Evolutionary conservation across 37 sponge, comb jelly and placozoan species (phyloP).

Genomic region (Ephydatia muelleri): DNA sequence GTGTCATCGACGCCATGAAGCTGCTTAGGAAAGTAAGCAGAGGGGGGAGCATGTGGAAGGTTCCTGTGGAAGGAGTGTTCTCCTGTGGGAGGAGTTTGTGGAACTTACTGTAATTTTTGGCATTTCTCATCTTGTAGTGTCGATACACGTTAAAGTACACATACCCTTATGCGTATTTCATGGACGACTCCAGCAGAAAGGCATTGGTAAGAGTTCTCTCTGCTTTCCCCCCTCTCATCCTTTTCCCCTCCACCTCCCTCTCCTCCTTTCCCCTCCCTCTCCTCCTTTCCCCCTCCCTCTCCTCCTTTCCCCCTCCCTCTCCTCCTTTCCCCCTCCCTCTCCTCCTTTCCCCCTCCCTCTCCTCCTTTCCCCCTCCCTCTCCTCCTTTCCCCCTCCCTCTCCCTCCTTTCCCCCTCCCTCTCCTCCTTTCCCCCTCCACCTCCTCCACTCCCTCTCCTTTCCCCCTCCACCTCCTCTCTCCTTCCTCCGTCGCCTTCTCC

Average conservation of each 20-base stretch:
- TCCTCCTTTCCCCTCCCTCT: too few relatives aligned
- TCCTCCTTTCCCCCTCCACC: constrained; percentile 28
- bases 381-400: constrained; percentile 29
- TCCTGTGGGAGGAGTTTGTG: background rate
- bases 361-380: background rate
- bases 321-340: background rate
- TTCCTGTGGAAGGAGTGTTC: background rate
- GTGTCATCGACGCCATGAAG: constrained; percentile 70
- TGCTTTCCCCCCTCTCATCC: background rate
- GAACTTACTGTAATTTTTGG: background rate
- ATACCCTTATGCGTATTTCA: constrained; percentile 84
- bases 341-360: too few relatives aligned
- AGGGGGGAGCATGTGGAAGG: background rate
- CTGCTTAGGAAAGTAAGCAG: constrained; percentile 71
- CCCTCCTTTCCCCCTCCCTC: constrained; percentile 39
- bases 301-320: constrained; percentile 30
- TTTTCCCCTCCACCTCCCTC: background rate
- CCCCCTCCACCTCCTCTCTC: background rate
- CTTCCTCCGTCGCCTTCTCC: background rate
- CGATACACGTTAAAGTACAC: constrained; percentile 92
- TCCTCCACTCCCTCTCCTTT: constrained; percentile 18
- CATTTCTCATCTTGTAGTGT: constrained; percentile 38
- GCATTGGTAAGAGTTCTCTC: constrained; percentile 53
- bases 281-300: too few relatives aligned
- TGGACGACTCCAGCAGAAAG: constrained; percentile 78